Evolutionary conservation across 2,113 vertebrate genomes (phyloP), one percentile per base, ranked within the genome.

Genomic region (Dipodomys spectabilis): DNA sequence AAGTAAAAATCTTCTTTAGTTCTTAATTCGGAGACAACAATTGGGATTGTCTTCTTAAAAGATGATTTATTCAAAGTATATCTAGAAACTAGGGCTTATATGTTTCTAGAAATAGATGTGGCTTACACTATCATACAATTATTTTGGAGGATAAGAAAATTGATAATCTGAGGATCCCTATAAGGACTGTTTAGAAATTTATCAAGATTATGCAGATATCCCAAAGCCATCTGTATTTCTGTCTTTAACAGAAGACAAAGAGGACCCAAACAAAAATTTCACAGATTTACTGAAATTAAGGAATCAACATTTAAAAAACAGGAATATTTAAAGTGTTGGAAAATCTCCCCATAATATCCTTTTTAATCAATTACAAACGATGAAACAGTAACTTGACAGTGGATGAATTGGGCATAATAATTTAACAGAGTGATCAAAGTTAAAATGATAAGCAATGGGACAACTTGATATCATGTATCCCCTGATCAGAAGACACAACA

Each of bases 121-220:
- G 27, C 39, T 87, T 91, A 87, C 65, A 77, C 73, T 28, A 53
- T 49, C 45, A 4, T 32, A 91, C n/a, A 85, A 80, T 73, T 87
- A 91, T 39, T 92, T 90, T 22, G 25, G 69, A 60, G 30, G 10
- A 94, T 86, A 86, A 86, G 71, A 23, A 86, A 64, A 45, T 15
- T 62, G 53, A 73, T 8, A 20, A 86, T 74, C 44, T 72, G 73
- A 77, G 28, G 49, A 95, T 79, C 81, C 6, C 71, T 16, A 80
- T 78, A 87, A 88, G 30, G 6, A 92, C 49, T 79, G 15, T 35
- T 86, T 57, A 68, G 39, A 20, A 95, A 88, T 88, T 95, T 71
- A 88, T 88, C 44, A 94, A 45, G 82, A 74, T 64, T 22, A 80
- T 28, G 64, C 84, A 0, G 45, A 28, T 77, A 0, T 93, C 11